Base-by-base conservation (phyloP, 2,797 vertebrate genomes). In the Helostoma temminkii region DNA sequence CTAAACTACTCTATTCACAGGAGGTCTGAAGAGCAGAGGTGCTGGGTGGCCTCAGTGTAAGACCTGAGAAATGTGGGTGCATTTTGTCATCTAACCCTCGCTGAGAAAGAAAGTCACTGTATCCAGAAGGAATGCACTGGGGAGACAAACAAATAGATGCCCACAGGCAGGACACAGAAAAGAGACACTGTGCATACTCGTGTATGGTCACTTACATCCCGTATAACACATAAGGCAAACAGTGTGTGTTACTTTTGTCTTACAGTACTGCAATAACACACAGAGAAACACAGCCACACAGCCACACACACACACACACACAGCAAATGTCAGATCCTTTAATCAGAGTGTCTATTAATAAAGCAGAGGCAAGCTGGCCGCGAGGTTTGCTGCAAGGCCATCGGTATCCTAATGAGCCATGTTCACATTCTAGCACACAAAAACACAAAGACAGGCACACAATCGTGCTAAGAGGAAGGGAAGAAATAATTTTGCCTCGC, bases 331-430 rank as follows among this genome's bases (percentile, higher is more conserved):
- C 62, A 61, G 34, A 76, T 59, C 52, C 59, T 79, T 78, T 74
- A 78, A 84, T 86, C 78, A 85, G 50, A 63, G 15, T 25, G 50
- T 60, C 81, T 86, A 80, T 83, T 87, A 84, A 84, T 85, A 84
- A 81, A 80, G 69, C 48, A 19, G 48, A 6, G 12, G 57, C 50
- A 61, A 56, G 55, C 53, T 32, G 28, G 19, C 82, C 41, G 50
- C 48, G 45, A 66, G 80, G 70, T 77, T 71, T 68, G 70, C 77
- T 78, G 66, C 59, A 64, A 84, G 81, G 73, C 50, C 71, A 56
- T 71, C 67, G 59, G 61, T 58, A 34, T 82, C 75, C 62, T 84
- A 81, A 83, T 83, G 80, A 86, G 77, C 70, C 56, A 58, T 53
- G 49, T 39, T 60, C 50, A 52, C 66, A 21, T 10, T 3, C 42